phyloP scores from a whole-genome alignment of 2,113 vertebrate species.

The Neotoma lepida region DNA sequence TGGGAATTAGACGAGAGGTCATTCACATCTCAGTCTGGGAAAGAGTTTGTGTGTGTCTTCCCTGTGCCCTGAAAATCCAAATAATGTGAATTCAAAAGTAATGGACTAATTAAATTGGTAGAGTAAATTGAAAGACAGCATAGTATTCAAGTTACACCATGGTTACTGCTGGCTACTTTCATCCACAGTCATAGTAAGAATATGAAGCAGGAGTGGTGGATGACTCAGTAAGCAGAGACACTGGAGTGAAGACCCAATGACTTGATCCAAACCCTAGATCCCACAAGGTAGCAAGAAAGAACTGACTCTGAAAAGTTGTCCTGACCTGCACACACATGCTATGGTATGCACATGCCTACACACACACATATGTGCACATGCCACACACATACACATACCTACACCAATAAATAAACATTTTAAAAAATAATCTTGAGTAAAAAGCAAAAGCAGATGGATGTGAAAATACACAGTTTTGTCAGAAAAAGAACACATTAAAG shows the following conservation, averaged over 20 bases:
- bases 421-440: not conserved
- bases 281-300: not conserved
- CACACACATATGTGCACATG: not conserved
- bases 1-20: not conserved
- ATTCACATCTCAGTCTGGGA: not conserved
- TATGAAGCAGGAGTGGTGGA: not conserved
- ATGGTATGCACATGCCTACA: not conserved
- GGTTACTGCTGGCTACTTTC: not conserved
- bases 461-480: not conserved
- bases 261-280: not conserved
- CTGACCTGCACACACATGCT: not conserved
- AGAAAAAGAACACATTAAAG: not conserved
- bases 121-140: not conserved
- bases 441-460: not conserved
- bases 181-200: not conserved
- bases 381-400: not conserved
- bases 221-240: not conserved
- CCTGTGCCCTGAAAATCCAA: not conserved
- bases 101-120: not conserved
- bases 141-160: too few species aligned
- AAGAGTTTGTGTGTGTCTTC: not conserved
- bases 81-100: not conserved
- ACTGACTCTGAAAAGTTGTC: not conserved
- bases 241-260: not conserved
- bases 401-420: not conserved